phyloP scores from a whole-genome alignment of 2,113 vertebrate species.

The Phaethon lepturus region DNA sequence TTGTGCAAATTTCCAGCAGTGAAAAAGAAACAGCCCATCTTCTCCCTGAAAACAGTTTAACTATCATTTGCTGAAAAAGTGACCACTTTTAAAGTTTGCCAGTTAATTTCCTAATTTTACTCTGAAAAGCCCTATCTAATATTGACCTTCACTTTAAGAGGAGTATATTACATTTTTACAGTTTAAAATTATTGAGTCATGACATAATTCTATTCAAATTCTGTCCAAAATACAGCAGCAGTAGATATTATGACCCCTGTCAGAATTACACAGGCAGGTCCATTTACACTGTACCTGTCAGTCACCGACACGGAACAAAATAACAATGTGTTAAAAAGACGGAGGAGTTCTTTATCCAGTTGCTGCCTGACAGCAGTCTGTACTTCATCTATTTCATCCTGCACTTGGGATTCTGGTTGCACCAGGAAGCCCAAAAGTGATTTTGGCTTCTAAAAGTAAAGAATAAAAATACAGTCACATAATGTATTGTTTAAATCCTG shows the following conservation, averaged over 20 bases:
- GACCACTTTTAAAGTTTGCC: background rate
- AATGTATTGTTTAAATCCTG: background rate
- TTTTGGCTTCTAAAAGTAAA: slow-evolving; percentile 78
- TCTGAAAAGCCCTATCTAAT: background rate
- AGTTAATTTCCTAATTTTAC: background rate
- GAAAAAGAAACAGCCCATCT: background rate
- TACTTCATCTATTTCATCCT: slow-evolving; percentile 74
- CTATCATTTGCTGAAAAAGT: background rate
- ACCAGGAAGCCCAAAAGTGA: slow-evolving; percentile 85
- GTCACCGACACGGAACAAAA: slow-evolving; percentile 75
- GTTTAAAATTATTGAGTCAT: background rate
- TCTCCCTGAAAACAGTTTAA: background rate
- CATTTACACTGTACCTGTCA: slow-evolving; percentile 83
- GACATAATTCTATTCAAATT: background rate
- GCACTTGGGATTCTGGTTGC: slow-evolving; percentile 73
- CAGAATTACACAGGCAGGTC: background rate
- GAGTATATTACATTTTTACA: background rate
- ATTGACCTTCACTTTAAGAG: background rate
- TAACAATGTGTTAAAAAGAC: slow-evolving; percentile 85
- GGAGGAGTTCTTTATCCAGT: slow-evolving; percentile 88
- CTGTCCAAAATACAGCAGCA: background rate
- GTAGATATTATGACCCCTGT: background rate
- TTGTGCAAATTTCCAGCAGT: background rate
- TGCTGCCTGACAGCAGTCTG: slow-evolving; percentile 83
- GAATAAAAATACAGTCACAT: slow-evolving; percentile 9